Percentiles rank a stretch among this genome's conserved stretches.
phyloP scores from a whole-genome alignment of 2,113 vertebrate genomes.

The Progne subis region DNA sequence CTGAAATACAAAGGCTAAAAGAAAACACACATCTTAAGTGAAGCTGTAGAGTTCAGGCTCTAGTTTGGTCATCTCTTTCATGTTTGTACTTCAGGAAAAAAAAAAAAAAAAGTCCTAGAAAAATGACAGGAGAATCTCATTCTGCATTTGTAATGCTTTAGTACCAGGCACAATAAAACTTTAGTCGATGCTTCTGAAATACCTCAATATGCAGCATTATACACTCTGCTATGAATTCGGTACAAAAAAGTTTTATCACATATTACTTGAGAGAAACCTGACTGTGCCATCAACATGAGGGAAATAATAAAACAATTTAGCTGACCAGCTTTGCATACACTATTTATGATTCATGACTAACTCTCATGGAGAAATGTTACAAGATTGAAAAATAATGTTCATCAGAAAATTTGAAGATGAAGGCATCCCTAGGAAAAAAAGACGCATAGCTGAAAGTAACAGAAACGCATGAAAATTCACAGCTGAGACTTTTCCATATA shows the following conservation, averaged over 20 bases:
- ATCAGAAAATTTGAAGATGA: neutral
- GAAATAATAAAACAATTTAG: neutral
- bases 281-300: neutral
- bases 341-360: neutral
- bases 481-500: neutral
- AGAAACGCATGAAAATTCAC: neutral
- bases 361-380: neutral
- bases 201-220: accelerated
- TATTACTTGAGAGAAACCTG: neutral
- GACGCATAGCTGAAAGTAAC: neutral
- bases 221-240: neutral
- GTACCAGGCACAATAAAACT: neutral
- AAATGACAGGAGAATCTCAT: neutral
- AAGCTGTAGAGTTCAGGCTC: accelerated
- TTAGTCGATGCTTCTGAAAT: neutral
- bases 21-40: accelerated
- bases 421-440: neutral
- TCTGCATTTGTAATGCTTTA: neutral
- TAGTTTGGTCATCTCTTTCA: neutral
- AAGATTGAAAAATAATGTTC: neutral
- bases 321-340: neutral
- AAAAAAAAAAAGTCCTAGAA: neutral
- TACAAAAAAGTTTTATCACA: neutral
- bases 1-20: neutral
- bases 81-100: neutral